Evolutionary conservation across 2,113 vertebrate species (phyloP).

Genomic region (Beaufortia kweichowensis): DNA sequence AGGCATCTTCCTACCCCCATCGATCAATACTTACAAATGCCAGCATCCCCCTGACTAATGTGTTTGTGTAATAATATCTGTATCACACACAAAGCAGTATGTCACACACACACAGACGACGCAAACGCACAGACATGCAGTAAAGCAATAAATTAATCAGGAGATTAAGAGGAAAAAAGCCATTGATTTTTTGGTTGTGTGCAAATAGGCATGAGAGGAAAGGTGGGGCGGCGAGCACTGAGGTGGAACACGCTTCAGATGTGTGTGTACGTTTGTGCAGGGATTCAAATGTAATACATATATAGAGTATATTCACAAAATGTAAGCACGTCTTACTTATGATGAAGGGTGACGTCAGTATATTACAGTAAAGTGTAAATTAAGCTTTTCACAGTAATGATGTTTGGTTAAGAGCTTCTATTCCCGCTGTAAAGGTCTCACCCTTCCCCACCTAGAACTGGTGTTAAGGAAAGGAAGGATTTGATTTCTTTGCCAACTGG

Average conservation of each 20-base stretch:
- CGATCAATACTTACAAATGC: constrained; percentile 56
- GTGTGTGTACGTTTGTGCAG: constrained; percentile 37
- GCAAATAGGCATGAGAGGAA: constrained; percentile 73
- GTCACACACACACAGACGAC: constrained; percentile 57
- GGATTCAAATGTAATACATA: constrained; percentile 1
- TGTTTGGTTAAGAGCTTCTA: constrained; percentile 30
- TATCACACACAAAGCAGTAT: constrained; percentile 73
- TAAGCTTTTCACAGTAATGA: constrained; percentile 15
- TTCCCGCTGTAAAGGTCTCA: constrained; percentile 36
- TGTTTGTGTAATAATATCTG: constrained; percentile 74
- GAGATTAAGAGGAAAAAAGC: constrained; percentile 66
- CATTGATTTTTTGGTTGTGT: constrained; percentile 81
- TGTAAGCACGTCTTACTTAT: constrained; percentile 5
- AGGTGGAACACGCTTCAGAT: constrained; percentile 55
- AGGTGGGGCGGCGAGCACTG: constrained; percentile 69
- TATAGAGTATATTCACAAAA: neutral
- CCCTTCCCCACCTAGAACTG: constrained; percentile 40
- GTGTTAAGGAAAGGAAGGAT: constrained; percentile 24
- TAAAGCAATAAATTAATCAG: constrained; percentile 58
- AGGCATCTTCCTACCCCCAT: constrained; percentile 57
- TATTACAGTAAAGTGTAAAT: neutral
- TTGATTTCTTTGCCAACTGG: constrained; percentile 58
- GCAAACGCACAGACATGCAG: constrained; percentile 48
- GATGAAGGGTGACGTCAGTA: neutral
- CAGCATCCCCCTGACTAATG: constrained; percentile 66